A percentile compares a stretch with the other conserved stretches of the same genome.
These are phyloP conservation scores for Telmatochromis brichardi DNA, from an alignment of 2,113 vertebrate genomes.

Conservation along the genomic window DNA sequence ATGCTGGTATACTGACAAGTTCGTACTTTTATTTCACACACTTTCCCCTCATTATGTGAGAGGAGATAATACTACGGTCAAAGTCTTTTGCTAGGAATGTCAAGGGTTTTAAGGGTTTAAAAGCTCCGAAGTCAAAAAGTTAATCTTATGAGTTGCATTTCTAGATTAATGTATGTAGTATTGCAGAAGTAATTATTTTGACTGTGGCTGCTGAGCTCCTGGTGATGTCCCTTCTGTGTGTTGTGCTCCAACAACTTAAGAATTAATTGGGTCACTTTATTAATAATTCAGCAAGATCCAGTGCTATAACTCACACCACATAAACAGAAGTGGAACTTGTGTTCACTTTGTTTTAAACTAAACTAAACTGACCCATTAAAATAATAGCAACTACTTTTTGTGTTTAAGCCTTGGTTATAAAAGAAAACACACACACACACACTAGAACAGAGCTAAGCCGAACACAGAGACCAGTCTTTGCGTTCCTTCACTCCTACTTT, in stretches of 20 bases:
- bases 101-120: neutral
- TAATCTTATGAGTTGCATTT: neutral
- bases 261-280: constrained; percentile 23
- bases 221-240: neutral
- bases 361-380: neutral
- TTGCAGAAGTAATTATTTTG: neutral
- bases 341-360: neutral
- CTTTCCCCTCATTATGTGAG: neutral
- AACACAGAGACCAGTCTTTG: neutral
- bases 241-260: neutral
- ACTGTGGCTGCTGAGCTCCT: neutral
- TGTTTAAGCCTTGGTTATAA: neutral
- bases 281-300: constrained; percentile 18
- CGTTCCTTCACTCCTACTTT: neutral
- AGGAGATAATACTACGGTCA: neutral
- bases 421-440: neutral
- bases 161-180: neutral
- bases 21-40: neutral
- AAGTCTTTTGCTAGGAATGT: neutral
- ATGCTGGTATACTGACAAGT: neutral
- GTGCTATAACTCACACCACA: neutral
- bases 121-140: neutral
- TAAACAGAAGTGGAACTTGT: neutral
- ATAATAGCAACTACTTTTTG: neutral
- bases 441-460: neutral